Evolutionary conservation across 2,113 vertebrate species (phyloP).

Genomic region (Corythornis madagascariensis): DNA sequence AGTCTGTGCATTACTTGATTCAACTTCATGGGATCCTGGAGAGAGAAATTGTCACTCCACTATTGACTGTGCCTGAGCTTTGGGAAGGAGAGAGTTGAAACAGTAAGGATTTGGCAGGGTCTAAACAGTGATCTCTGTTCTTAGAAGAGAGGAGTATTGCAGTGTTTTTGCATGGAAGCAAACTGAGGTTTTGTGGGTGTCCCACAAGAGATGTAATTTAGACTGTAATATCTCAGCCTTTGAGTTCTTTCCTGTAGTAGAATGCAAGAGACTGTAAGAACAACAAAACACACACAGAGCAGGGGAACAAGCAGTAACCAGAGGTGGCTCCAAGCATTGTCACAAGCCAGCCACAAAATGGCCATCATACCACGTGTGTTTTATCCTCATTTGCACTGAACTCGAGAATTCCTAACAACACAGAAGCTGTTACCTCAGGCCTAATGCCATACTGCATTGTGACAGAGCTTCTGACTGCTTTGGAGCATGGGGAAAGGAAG

Average conservation of each 20-base stretch:
- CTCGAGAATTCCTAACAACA: background rate
- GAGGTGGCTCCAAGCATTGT: background rate
- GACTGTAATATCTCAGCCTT: background rate
- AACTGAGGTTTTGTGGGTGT: background rate
- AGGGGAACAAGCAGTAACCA: background rate
- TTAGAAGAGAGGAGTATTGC: background rate
- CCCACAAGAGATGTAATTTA: background rate
- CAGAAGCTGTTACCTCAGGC: background rate
- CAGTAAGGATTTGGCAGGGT: background rate
- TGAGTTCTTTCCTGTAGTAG: background rate
- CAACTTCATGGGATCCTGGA: background rate
- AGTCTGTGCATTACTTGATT: background rate
- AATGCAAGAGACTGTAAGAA: background rate
- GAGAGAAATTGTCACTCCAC: background rate
- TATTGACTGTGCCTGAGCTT: background rate
- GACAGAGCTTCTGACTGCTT: background rate
- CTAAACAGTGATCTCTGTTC: background rate
- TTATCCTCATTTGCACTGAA: background rate
- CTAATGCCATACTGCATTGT: background rate
- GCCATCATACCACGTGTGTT: accelerated
- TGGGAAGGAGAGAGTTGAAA: background rate
- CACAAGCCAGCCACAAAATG: background rate
- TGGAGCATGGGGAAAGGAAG: background rate
- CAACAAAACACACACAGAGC: accelerated
- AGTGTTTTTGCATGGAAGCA: background rate